Evolutionary conservation across 2,113 vertebrate species (phyloP).

Genomic region (Anhinga rufa): DNA sequence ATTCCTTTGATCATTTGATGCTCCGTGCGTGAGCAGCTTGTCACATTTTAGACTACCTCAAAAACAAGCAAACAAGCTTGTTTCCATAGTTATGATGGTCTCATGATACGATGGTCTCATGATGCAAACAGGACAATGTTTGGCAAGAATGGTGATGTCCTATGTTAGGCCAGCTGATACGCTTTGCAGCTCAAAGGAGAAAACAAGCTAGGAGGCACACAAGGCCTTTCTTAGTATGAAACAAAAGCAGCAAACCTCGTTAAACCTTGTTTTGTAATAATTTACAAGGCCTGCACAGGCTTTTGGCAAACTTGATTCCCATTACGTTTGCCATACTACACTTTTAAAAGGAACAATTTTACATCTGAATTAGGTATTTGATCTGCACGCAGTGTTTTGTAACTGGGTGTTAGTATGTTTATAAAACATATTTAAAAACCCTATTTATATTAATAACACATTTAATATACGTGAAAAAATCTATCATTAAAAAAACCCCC

Average conservation of each 20-base stretch:
- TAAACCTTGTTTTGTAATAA: not conserved
- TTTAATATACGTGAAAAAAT: not conserved
- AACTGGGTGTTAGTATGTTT: not conserved
- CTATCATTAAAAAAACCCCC: not conserved
- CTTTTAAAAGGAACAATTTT: not conserved
- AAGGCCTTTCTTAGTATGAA: not conserved
- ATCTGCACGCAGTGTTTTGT: not conserved
- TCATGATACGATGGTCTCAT: conserved; percentile 47
- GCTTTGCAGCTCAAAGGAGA: not conserved
- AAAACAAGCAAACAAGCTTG: conserved; percentile 15
- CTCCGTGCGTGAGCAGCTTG: conserved; percentile 16
- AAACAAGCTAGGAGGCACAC: conserved; percentile 31
- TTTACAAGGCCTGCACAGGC: not conserved
- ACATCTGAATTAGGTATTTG: not conserved
- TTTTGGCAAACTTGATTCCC: not conserved
- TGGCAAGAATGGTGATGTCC: not conserved
- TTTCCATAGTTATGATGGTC: conserved; percentile 31
- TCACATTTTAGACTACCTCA: not conserved
- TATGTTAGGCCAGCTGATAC: conserved; percentile 14
- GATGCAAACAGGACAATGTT: conserved; percentile 27
- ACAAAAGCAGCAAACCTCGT: not conserved
- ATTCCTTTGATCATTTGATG: not conserved
- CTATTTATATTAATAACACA: not conserved
- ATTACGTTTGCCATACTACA: not conserved
- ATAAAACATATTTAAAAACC: not conserved